Evolutionary conservation across 2,113 vertebrate species (phyloP).

Genomic region (Acanthochromis polyacanthus): DNA sequence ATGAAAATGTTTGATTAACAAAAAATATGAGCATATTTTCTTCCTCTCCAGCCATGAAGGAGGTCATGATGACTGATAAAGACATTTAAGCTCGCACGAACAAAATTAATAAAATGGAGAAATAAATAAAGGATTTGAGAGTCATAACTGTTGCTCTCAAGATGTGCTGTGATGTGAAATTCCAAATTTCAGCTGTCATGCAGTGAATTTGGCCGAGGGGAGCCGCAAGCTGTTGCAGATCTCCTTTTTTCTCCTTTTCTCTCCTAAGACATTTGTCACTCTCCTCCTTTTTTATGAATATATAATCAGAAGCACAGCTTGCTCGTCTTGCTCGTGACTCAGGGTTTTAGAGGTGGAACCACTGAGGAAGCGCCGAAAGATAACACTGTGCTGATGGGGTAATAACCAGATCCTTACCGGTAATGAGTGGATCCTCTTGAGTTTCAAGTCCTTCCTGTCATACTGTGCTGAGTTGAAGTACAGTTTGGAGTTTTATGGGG

Average conservation of each 20-base stretch:
- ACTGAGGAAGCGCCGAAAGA: slow-evolving; percentile 41
- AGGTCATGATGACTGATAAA: background rate
- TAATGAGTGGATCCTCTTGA: slow-evolving; percentile 43
- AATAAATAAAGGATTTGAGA: background rate
- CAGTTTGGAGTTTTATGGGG: slow-evolving; percentile 3
- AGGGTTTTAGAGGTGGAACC: slow-evolving; percentile 5
- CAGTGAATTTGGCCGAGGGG: slow-evolving; percentile 9
- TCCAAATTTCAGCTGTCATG: slow-evolving; percentile 25
- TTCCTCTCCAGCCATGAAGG: background rate
- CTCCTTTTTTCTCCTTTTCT: slow-evolving; percentile 22
- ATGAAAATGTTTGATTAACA: background rate
- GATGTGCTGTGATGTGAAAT: slow-evolving; percentile 17
- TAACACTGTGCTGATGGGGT: slow-evolving; percentile 40
- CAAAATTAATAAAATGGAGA: slow-evolving; percentile 10
- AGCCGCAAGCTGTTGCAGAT: slow-evolving; percentile 24
- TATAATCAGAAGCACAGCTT: slow-evolving; percentile 18
- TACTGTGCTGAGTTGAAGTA: slow-evolving; percentile 38
- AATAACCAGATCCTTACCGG: slow-evolving; percentile 53
- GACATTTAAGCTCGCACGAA: background rate
- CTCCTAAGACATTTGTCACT: slow-evolving; percentile 1
- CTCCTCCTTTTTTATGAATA: slow-evolving; percentile 10
- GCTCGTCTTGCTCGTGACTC: slow-evolving; percentile 9
- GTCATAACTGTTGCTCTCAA: slow-evolving; percentile 19
- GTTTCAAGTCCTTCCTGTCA: slow-evolving; percentile 45
- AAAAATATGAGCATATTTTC: background rate